Conservation (phyloP, 2,888 invertebrate species). For the Corythucha ciliata region DNA sequence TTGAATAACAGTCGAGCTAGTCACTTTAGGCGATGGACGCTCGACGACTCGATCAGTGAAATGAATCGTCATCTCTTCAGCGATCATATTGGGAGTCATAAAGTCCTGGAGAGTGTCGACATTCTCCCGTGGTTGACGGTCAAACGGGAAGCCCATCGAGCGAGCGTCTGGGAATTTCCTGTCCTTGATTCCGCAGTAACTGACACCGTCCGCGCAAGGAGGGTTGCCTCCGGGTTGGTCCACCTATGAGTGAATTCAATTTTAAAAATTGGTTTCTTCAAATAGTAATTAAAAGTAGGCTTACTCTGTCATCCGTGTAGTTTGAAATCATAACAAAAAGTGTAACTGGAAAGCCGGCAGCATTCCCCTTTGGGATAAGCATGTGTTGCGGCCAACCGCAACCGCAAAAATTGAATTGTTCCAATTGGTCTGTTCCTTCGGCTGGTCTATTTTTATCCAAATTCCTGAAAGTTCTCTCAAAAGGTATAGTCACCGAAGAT, state of each 20-base stretch:
- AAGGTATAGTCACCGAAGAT: conserved; percentile 74
- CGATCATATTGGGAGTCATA: conserved; percentile 62
- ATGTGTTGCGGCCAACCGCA: conserved; percentile 49
- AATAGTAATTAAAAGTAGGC: no score
- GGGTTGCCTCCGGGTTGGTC: no score
- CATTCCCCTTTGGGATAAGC: conserved; percentile 41
- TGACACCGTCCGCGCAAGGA: conserved; percentile 64
- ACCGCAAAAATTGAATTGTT: conserved; percentile 70
- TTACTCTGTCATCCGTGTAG: conserved; percentile 35
- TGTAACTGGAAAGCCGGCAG: conserved; percentile 39
- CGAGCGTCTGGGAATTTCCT: conserved; percentile 68
- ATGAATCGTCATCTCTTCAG: conserved; percentile 22
- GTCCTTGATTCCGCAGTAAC: conserved; percentile 71
- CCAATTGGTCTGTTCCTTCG: conserved; percentile 41
- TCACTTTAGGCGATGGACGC: no score
- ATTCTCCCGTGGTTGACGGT: conserved; percentile 51
- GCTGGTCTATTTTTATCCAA: conserved; percentile 52
- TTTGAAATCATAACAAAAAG: conserved; percentile 42
- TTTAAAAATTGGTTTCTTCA: no score
- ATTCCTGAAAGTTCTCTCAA: conserved; percentile 68
- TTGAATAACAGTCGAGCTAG: no score
- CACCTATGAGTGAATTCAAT: no score
- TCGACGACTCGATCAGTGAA: no score
- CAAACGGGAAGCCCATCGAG: conserved; percentile 78
- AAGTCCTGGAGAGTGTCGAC: conserved; percentile 55